Evolutionary conservation across 2,888 invertebrate species (phyloP).

Genomic region (Drosophila recens): DNA sequence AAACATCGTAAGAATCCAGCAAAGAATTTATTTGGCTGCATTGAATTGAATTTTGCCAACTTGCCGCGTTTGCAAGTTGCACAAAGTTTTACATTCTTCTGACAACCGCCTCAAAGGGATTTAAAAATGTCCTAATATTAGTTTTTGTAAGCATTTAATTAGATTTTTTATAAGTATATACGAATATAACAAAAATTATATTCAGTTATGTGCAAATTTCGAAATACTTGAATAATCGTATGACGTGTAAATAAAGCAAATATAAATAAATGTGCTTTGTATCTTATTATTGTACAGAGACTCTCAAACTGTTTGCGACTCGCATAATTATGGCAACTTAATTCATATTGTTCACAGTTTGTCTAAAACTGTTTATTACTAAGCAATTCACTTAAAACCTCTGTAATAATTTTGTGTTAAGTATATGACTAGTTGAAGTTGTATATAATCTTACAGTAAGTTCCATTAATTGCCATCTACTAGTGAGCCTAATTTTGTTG

Average conservation of each 20-base stretch:
- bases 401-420: background rate
- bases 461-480: background rate
- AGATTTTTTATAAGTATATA: constrained; percentile 22
- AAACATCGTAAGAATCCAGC: constrained; percentile 64
- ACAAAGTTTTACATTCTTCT: constrained; percentile 71
- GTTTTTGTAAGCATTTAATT: constrained; percentile 17
- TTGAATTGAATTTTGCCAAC: constrained; percentile 76
- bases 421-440: constrained; percentile 1
- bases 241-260: constrained; percentile 39
- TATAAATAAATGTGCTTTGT: background rate
- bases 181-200: constrained; percentile 3
- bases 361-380: background rate
- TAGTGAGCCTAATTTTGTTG: background rate
- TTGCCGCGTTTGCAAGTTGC: constrained; percentile 80
- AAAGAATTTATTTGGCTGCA: constrained; percentile 18
- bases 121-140: background rate
- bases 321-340: constrained; percentile 19
- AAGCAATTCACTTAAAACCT: background rate
- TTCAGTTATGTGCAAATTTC: constrained; percentile 20
- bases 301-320: background rate
- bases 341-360: background rate
- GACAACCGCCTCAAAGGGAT: background rate
- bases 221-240: background rate
- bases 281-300: constrained; percentile 21
- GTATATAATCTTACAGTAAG: no score